Percentiles rank a stretch among this genome's conserved stretches.
Evolutionary conservation across 1,140 invertebrate genomes (phyloP).

Genomic region (Antheraea mylitta): DNA sequence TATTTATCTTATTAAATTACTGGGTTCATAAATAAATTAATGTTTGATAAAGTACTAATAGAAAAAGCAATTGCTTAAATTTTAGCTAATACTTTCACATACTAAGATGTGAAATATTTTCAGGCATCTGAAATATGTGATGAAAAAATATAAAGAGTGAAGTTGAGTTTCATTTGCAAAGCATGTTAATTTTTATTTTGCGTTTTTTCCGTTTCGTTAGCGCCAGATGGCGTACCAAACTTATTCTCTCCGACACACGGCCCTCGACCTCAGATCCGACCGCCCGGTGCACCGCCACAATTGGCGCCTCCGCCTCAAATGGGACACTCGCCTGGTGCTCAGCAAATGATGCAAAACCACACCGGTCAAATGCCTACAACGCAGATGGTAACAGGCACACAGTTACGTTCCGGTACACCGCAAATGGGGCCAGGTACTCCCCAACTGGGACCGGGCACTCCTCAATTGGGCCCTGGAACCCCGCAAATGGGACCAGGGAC

Average conservation of each 20-base stretch:
- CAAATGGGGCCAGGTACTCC: conserved; percentile 46
- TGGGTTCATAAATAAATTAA: neutral
- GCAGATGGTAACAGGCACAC: conserved; percentile 49
- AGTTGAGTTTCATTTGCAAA: conserved; percentile 35
- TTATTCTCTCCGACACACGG: conserved; percentile 68
- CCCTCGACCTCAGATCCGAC: conserved; percentile 51
- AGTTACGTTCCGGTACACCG: conserved; percentile 37
- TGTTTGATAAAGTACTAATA: neutral
- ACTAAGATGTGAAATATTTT: neutral
- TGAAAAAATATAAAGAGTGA: neutral
- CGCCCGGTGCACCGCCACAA: conserved; percentile 48
- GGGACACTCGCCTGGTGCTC: conserved; percentile 47
- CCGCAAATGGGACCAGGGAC: conserved; percentile 43
- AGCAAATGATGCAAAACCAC: conserved; percentile 41
- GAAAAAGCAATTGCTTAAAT: neutral
- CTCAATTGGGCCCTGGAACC: conserved; percentile 55
- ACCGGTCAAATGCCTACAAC: conserved; percentile 21
- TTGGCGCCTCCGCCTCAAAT: conserved; percentile 37
- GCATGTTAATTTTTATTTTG: conserved; percentile 71
- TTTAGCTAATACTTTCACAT: neutral
- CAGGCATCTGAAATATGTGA: neutral
- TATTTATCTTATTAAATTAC: neutral
- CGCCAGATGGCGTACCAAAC: conserved; percentile 70
- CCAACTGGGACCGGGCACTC: conserved; percentile 51
- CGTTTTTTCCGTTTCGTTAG: conserved; percentile 54